These are phyloP conservation scores for Limnephilus lunatus DNA, from an alignment of 2,888 invertebrate genomes.

Conservation along the genomic window DNA sequence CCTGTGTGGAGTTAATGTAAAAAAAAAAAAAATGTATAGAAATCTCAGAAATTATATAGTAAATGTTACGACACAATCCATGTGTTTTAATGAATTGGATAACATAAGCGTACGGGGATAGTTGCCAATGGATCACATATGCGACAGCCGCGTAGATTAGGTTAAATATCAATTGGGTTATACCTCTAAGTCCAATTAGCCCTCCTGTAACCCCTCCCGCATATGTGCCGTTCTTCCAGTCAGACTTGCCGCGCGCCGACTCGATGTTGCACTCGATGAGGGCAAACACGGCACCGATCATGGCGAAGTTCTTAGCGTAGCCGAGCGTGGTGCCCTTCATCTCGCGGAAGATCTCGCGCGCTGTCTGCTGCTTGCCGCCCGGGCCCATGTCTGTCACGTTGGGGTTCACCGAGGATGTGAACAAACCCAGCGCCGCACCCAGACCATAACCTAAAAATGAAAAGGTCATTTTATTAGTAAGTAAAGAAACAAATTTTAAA, in stretches of 20 bases:
- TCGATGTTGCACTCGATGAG: constrained; percentile 97
- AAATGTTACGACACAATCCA: too few relatives aligned
- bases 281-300: constrained; percentile 96
- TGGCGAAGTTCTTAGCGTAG: constrained; percentile 98
- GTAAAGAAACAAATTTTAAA: background rate
- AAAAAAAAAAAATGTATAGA: too few relatives aligned
- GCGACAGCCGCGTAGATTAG: too few relatives aligned
- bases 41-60: too few relatives aligned
- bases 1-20: too few relatives aligned
- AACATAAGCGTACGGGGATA: too few relatives aligned
- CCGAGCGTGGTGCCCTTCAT: constrained; percentile 94
- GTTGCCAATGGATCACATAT: too few relatives aligned
- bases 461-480: constrained; percentile 5
- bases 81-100: too few relatives aligned
- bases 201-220: constrained; percentile 97
- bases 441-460: constrained; percentile 89
- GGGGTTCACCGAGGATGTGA: constrained; percentile 97
- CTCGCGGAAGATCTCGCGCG: constrained; percentile 91
- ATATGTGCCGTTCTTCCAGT: constrained; percentile 97
- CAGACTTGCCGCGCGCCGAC: constrained; percentile 94
- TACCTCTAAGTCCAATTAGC: constrained; percentile 89
- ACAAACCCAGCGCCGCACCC: constrained; percentile 96
- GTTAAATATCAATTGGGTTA: background rate
- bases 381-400: constrained; percentile 83
- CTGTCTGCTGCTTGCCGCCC: constrained; percentile 88